Conservation (phyloP, 2,797 vertebrate genomes). For the Danio albolineatus region DNA sequence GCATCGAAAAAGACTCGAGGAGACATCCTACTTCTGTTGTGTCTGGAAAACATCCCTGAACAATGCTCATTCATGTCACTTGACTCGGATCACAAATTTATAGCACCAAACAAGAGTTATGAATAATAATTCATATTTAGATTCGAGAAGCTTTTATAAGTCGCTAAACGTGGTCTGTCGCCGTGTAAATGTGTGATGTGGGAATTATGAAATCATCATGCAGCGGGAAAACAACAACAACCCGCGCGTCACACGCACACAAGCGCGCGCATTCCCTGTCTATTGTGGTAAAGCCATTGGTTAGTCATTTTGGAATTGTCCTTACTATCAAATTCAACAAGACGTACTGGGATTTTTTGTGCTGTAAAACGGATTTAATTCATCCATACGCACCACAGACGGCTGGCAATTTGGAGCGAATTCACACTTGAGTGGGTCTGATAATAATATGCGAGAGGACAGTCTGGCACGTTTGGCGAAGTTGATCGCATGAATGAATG, state of each 20-base stretch:
- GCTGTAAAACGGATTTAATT: neutral
- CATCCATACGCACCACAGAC: neutral
- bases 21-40: constrained; percentile 55
- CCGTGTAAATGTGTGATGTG: constrained; percentile 13
- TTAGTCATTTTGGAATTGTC: constrained; percentile 51
- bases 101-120: neutral
- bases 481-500: constrained; percentile 61
- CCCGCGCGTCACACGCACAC: constrained; percentile 66
- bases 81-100: constrained; percentile 23
- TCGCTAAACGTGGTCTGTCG: neutral
- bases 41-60: constrained; percentile 57
- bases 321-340: neutral
- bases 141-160: neutral
- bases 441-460: constrained; percentile 57
- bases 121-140: neutral
- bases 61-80: constrained; percentile 44
- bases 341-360: neutral
- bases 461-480: constrained; percentile 58
- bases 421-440: constrained; percentile 63
- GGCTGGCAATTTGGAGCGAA: constrained; percentile 48
- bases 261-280: constrained; percentile 61
- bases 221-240: constrained; percentile 70
- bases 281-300: constrained; percentile 59
- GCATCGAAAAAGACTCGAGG: constrained; percentile 41
- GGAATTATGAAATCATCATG: constrained; percentile 57